phyloP scores from a whole-genome alignment of 2,888 invertebrate genomes.

The Andrena bucephala region DNA sequence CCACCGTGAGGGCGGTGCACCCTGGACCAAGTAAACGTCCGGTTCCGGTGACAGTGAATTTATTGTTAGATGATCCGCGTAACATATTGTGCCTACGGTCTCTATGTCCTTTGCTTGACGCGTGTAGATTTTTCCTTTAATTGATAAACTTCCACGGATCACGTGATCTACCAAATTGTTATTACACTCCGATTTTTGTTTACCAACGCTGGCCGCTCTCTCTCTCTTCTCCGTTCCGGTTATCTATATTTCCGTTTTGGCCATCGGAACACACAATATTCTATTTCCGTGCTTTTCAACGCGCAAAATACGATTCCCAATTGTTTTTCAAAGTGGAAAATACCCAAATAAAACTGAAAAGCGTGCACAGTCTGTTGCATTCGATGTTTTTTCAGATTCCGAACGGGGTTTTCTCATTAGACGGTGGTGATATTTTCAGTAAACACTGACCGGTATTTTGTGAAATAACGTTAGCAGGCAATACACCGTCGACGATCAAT shows the following conservation, averaged over 20 bases:
- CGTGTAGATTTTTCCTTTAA: slow-evolving; percentile 3
- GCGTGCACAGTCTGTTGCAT: neutral
- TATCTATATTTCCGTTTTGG: neutral
- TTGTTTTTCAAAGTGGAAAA: neutral
- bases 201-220: neutral
- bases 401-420: neutral
- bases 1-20: slow-evolving; percentile 2
- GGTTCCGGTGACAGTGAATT: slow-evolving; percentile 53
- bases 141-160: slow-evolving; percentile 1
- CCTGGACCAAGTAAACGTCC: slow-evolving; percentile 27
- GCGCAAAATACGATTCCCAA: neutral
- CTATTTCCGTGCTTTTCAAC: neutral
- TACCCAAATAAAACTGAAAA: neutral
- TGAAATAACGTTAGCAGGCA: neutral
- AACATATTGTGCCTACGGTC: slow-evolving; percentile 42
- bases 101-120: neutral
- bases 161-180: neutral
- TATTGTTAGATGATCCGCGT: slow-evolving; percentile 51
- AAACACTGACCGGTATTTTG: neutral
- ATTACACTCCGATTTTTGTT: neutral
- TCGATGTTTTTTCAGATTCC: neutral
- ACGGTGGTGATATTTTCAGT: neutral
- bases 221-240: neutral
- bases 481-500: neutral
- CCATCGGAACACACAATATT: slow-evolving; percentile 1